phyloP scores from a whole-genome alignment of 2,113 vertebrate genomes.

The Sander lucioperca region DNA sequence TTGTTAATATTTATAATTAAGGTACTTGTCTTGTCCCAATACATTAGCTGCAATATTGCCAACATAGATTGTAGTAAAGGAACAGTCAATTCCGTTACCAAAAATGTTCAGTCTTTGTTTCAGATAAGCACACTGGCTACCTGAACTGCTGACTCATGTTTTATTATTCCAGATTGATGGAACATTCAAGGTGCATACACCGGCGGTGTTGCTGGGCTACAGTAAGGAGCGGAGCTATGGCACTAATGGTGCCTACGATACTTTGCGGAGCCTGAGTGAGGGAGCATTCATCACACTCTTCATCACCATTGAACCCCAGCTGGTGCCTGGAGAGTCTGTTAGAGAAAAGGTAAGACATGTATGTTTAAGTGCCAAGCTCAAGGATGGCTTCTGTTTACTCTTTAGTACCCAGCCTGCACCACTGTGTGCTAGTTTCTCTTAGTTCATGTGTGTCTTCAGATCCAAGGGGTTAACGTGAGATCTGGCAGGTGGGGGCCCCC shows the following conservation, averaged over 20 bases:
- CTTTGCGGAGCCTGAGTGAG: slow-evolving; percentile 84
- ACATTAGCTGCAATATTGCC: too few species aligned
- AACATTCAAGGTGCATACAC: slow-evolving; percentile 92
- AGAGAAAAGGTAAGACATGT: slow-evolving; percentile 89
- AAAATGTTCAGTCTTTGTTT: too few species aligned
- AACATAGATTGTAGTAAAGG: too few species aligned
- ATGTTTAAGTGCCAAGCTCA: neutral
- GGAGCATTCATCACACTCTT: slow-evolving; percentile 94
- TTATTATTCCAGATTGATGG: slow-evolving; percentile 89
- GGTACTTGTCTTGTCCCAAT: too few species aligned
- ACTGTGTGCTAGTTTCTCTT: neutral
- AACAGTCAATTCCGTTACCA: too few species aligned
- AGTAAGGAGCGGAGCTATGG: slow-evolving; percentile 88
- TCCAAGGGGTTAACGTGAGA: neutral
- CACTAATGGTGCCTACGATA: slow-evolving; percentile 85
- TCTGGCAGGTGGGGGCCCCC: too few species aligned
- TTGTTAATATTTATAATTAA: too few species aligned
- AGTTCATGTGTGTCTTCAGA: neutral
- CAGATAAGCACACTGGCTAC: neutral
- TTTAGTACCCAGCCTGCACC: neutral
- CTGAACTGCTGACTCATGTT: neutral
- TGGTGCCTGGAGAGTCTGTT: slow-evolving; percentile 91
- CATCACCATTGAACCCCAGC: slow-evolving; percentile 94
- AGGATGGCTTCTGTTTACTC: neutral
- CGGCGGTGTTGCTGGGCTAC: slow-evolving; percentile 95